Conservation (phyloP, 2,797 vertebrate genomes). For the Hippopotamyrus pictus region DNA sequence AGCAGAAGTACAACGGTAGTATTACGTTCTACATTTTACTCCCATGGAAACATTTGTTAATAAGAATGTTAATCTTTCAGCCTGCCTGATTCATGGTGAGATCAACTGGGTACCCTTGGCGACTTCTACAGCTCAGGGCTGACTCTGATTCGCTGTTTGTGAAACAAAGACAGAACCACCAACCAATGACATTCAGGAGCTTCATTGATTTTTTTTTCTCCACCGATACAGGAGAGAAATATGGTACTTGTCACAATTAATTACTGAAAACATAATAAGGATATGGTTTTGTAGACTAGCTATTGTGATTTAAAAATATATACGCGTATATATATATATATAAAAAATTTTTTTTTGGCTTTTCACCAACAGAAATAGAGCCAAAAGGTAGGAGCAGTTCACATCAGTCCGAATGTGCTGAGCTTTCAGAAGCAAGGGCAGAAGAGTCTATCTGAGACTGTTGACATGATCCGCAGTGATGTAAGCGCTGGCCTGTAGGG, state of each 20-base stretch:
- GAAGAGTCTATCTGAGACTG: not conserved
- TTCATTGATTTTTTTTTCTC: not conserved
- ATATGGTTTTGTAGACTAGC: not conserved
- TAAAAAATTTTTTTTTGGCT: not conserved
- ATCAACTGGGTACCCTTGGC: not conserved
- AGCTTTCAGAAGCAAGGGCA: not conserved
- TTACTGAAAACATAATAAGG: not conserved
- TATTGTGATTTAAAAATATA: not conserved
- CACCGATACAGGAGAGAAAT: not conserved
- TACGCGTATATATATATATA: not conserved
- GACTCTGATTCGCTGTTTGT: not conserved
- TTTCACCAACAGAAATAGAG: not conserved
- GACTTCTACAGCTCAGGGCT: not conserved
- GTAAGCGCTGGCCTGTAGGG: not conserved
- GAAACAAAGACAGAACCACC: not conserved
- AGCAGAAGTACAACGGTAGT: not conserved
- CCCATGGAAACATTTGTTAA: conserved; percentile 7
- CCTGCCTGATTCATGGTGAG: conserved; percentile 6
- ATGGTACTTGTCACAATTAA: not conserved
- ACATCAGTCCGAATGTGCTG: not conserved
- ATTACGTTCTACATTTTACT: not conserved
- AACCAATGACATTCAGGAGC: not conserved
- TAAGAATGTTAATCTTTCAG: conserved; percentile 2
- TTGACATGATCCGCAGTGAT: not conserved
- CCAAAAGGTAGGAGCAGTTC: not conserved